Conservation (phyloP, 1,140 invertebrate genomes). For the Anastatus disparis region DNA sequence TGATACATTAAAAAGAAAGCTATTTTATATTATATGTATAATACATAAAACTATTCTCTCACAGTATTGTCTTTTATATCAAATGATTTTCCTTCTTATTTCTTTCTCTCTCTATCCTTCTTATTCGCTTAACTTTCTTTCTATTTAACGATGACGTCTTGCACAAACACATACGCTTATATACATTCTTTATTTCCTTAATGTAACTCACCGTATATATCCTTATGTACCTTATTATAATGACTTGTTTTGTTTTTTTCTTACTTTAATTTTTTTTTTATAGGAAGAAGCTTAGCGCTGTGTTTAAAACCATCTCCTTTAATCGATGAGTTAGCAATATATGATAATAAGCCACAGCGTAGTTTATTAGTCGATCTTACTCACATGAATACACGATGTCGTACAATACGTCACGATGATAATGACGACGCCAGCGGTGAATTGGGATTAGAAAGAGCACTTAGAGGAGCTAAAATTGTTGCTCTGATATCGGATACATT, state of each 20-base stretch:
- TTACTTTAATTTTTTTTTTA: no score
- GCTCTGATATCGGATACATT: background rate
- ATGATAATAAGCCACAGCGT: constrained; percentile 65
- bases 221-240: background rate
- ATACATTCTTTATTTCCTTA: background rate
- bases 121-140: constrained; percentile 11
- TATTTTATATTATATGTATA: no score
- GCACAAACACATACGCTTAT: background rate
- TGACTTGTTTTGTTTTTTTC: background rate
- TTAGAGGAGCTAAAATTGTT: constrained; percentile 14
- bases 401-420: constrained; percentile 48
- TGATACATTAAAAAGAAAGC: no score
- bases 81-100: background rate
- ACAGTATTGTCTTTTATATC: background rate
- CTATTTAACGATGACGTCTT: constrained; percentile 21
- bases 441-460: background rate
- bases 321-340: constrained; percentile 72
- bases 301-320: constrained; percentile 71
- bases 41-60: no score
- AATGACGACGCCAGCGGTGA: background rate
- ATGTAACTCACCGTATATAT: background rate
- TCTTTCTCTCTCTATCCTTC: background rate
- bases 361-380: constrained; percentile 70
- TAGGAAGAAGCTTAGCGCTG: constrained; percentile 63
- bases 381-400: constrained; percentile 72